Conservation (phyloP, 2,113 vertebrate species). For the Misgurnus mizolepis region DNA sequence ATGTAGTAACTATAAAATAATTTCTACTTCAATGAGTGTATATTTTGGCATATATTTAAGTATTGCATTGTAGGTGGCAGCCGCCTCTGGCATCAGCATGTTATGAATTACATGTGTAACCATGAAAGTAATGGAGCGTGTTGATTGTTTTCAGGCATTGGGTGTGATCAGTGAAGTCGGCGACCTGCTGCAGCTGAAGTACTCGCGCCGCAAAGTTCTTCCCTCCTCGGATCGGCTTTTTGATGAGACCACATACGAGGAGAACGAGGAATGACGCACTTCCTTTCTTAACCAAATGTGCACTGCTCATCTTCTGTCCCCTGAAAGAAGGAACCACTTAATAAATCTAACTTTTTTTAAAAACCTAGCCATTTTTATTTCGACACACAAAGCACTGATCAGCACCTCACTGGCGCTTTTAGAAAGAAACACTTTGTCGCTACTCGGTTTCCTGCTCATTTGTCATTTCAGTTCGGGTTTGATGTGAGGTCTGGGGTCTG, state of each 20-base stretch:
- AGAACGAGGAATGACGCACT: conserved; percentile 81
- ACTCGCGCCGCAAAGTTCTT: conserved; percentile 79
- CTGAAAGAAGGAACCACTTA: conserved; percentile 51
- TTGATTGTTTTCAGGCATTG: conserved; percentile 74
- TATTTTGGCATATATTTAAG: background rate
- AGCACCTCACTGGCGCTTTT: conserved; percentile 17
- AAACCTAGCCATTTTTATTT: conserved; percentile 37
- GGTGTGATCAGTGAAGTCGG: conserved; percentile 83
- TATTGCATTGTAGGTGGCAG: conserved; percentile 16
- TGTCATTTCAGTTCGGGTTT: conserved; percentile 23
- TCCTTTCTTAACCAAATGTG: conserved; percentile 42
- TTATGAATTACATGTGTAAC: conserved; percentile 26
- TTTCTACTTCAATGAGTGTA: background rate
- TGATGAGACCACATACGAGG: conserved; percentile 84
- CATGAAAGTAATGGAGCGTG: conserved; percentile 14
- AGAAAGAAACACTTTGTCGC: background rate
- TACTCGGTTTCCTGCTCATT: background rate
- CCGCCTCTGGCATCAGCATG: conserved; percentile 1
- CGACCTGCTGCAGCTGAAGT: conserved; percentile 83
- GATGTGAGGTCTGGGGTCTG: conserved; percentile 36
- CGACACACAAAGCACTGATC: conserved; percentile 42
- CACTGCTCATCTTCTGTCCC: conserved; percentile 50
- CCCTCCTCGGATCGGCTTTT: conserved; percentile 80
- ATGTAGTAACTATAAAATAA: background rate
- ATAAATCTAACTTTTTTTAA: conserved; percentile 31